A percentile compares a stretch with the other conserved stretches of the same genome.
Conservation (phyloP, 2,113 vertebrate genomes). For the Dipodomys ordii region DNA sequence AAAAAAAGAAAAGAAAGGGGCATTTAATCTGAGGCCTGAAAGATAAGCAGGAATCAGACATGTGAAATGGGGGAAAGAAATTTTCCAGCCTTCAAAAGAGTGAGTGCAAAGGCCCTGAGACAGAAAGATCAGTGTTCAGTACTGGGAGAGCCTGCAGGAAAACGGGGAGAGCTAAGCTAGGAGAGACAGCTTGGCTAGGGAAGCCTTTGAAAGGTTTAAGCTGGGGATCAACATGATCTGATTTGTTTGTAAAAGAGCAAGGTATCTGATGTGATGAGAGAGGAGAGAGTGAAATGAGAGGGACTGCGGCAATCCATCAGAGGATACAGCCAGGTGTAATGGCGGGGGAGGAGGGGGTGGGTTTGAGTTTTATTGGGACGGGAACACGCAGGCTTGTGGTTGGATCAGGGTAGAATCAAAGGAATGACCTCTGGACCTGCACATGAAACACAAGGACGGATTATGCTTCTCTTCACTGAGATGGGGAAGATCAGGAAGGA, state of each 20-base stretch:
- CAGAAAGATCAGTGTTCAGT: background rate
- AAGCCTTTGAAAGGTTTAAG: constrained; percentile 35
- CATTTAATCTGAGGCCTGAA: background rate
- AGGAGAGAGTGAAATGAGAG: background rate
- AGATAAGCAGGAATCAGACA: background rate
- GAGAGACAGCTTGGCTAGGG: background rate
- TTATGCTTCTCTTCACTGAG: background rate
- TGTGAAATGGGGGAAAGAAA: background rate
- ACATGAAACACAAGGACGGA: background rate
- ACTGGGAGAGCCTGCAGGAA: background rate
- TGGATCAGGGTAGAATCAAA: background rate
- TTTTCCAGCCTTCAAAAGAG: background rate
- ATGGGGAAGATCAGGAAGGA: background rate
- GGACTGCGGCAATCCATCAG: background rate
- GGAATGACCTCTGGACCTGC: background rate
- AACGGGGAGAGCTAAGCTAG: background rate
- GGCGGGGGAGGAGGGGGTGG: background rate
- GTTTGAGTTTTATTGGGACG: background rate
- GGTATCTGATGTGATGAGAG: background rate
- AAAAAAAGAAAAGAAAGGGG: too few relatives aligned
- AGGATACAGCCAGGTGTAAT: background rate
- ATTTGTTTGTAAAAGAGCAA: constrained; percentile 47
- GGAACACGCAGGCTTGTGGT: background rate
- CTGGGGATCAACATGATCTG: constrained; percentile 12
- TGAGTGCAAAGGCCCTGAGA: constrained; percentile 24